Conservation (phyloP, 2,797 vertebrate species). For the Squalus acanthias region DNA sequence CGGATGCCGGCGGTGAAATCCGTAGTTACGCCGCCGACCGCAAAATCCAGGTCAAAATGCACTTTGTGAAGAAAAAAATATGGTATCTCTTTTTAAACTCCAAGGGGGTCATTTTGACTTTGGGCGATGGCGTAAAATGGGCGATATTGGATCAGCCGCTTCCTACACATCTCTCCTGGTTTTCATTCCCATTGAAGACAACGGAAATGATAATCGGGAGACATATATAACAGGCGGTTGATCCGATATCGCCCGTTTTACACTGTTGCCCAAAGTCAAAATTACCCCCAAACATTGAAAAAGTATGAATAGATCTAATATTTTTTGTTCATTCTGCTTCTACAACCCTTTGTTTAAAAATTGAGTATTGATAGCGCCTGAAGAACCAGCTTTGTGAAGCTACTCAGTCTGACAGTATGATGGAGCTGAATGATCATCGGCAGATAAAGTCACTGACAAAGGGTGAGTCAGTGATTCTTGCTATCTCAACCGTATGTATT, state of each 20-base stretch:
- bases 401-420: not conserved
- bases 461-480: not conserved
- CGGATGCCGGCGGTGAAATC: too few relatives aligned
- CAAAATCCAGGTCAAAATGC: too few relatives aligned
- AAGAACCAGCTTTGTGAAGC: not conserved
- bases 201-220: too few relatives aligned
- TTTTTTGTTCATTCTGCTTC: not conserved
- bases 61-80: not conserved
- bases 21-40: too few relatives aligned
- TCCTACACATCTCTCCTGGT: not conserved
- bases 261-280: not conserved
- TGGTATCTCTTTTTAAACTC: too few relatives aligned
- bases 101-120: not conserved
- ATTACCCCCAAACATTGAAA: not conserved
- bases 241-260: not conserved
- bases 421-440: not conserved
- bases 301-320: not conserved
- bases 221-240: not conserved
- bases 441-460: not conserved
- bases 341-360: not conserved
- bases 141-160: not conserved
- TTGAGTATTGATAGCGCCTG: not conserved
- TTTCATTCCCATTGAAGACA: too few relatives aligned
- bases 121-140: not conserved
- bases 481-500: not conserved